Base-by-base conservation (phyloP, 2,888 invertebrate genomes). In the Drosophila kambysellisi region DNA sequence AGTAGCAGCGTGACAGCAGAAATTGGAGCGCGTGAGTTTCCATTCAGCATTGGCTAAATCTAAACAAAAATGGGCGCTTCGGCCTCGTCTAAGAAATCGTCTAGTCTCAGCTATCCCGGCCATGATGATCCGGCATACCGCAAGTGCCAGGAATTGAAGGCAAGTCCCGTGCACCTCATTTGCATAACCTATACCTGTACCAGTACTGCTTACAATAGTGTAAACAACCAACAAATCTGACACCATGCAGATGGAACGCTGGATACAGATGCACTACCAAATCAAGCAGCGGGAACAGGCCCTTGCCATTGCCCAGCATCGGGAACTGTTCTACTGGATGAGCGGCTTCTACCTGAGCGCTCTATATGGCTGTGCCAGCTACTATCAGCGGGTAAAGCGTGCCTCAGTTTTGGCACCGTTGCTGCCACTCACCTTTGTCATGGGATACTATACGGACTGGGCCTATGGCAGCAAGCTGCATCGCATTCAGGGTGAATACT, bases 241-340 rank as follows among this genome's bases (percentile, higher is more conserved):
- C 25, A 25, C 2, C 15, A 25, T 5, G 6, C 77, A 96, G 97
- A 94, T 96, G 94, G 97, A 97, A 90, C 94, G 97, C 70, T 96
- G 97, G 94, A 95, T 97, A 78, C 96, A 97, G 91, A 94, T 97
- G 94, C 96, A 96, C 92, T 96, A 96, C 92, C 96, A 96, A 93
- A 95, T 97, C 94, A 95, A 96, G 89, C 96, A 97, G 91, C 94
- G 96, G 71, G 94, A 95, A 93, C 94, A 95, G 92, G 96, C 97
- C 0, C 93, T 96, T 93, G 94, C 95, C 92, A 94, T 96, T 69
- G 96, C 97, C 0, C 94, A 95, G 87, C 94, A 95, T 76, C 94
- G 97, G 78, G 97, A 97, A 90, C 93, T 96, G 29, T 96, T 96
- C 88, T 94, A 95, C 82, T 97, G 96, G 96, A 93, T 95, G 65